These are phyloP conservation scores for Nephrocerus scutellatus DNA, from an alignment of 2,888 invertebrate genomes.

Conservation along the genomic window DNA sequence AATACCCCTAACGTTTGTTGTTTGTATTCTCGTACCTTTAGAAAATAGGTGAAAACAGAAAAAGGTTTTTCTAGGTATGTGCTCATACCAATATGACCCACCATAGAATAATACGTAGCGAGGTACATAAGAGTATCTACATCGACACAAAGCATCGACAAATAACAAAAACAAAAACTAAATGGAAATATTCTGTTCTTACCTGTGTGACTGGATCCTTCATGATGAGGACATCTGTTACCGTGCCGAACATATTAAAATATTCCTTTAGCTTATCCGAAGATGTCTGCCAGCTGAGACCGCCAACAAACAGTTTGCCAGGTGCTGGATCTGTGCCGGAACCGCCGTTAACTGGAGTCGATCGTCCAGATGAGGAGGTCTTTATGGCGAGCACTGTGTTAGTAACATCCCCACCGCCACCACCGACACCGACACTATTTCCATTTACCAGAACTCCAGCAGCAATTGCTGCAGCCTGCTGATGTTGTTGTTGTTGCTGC, in stretches of 20 bases:
- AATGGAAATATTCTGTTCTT: conserved; percentile 34
- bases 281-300: conserved; percentile 89
- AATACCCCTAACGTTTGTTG: too few species aligned
- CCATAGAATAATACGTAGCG: too few species aligned
- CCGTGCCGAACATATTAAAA: conserved; percentile 86
- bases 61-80: too few species aligned
- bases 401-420: conserved; percentile 10
- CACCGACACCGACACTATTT: conserved; percentile 20
- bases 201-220: conserved; percentile 92
- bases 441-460: conserved; percentile 28
- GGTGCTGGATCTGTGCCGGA: conserved; percentile 64
- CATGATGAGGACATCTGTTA: conserved; percentile 88
- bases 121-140: too few species aligned
- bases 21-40: too few species aligned
- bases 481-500: conserved; percentile 19
- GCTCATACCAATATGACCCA: too few species aligned
- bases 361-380: conserved; percentile 66
- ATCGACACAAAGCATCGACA: conserved; percentile 10
- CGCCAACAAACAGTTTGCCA: conserved; percentile 83
- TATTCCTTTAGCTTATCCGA: conserved; percentile 88
- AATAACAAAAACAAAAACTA: conserved; percentile 12
- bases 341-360: conserved; percentile 58
- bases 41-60: too few species aligned
- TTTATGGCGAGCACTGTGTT: conserved; percentile 31
- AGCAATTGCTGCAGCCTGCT: conserved; percentile 30